Base-by-base conservation (phyloP, 2,113 vertebrate genomes). In the Pelvicachromis taeniatus region DNA sequence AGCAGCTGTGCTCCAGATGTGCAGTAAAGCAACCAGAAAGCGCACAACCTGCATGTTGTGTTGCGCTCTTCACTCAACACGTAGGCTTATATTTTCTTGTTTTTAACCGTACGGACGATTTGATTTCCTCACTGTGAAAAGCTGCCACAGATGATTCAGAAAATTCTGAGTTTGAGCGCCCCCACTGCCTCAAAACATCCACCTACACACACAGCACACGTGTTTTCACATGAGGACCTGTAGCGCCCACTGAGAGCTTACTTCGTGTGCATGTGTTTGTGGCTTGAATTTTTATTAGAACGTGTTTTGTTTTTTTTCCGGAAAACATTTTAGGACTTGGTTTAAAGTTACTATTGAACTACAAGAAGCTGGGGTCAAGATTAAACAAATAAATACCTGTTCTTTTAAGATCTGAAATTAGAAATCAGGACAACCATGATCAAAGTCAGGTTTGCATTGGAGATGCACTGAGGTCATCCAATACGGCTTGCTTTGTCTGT, bases 171-270 rank as follows among this genome's bases (percentile, higher is more conserved):
- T 83, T 40, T 23, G 42, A 56, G 82, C 65, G 23, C 82, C 82
- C 77, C 82, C 73, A 65, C 65, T 53, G 77, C 65, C 48, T 11
- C n/a, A 45, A 13, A 86, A 81, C 70, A 77, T 82, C 80, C 85
- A 56, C 89, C 85, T 58, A 87, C 89, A 89, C 88, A 86, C 61
- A 85, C 14, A 81, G 78, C 84, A 81, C 91, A 91, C 85, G 55
- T 87, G 85, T 91, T 40, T 61, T 45, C 80, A 80, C 88, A 85
- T 63, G 86, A 81, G 87, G 84, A 88, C 78, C 85, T 88, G 80
- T 63, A 56, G 65, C 81, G 38, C 48, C 78, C 85, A 40, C 68
- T 21, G 77, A 68, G 61, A 59, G 68, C 13, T 63, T 9, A 14
- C 10, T 23, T 21, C 10, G 52, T 33, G 26, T 42, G 53, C 12